Percentiles rank a stretch among this genome's conserved stretches.
Evolutionary conservation across 2,797 vertebrate genomes (phyloP).

Genomic region (Smutsia gigantea): DNA sequence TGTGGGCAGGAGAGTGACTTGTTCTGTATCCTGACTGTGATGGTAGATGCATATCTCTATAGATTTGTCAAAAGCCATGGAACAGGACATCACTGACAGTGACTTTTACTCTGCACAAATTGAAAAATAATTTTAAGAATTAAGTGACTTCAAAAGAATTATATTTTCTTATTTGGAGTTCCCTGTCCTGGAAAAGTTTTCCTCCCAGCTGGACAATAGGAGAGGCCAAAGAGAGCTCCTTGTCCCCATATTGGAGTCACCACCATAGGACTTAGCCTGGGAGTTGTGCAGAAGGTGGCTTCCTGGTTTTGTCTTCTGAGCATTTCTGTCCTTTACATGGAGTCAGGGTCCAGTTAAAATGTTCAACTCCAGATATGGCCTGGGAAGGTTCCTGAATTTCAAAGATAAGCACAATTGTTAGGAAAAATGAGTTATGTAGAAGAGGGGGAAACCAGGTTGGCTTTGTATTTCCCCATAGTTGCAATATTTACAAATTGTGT

Average conservation of each 20-base stretch:
- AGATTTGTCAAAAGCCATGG: background rate
- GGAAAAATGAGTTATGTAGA: background rate
- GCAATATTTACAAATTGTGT: background rate
- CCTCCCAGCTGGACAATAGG: background rate
- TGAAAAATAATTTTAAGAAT: background rate
- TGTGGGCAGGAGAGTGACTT: background rate
- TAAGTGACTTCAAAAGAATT: background rate
- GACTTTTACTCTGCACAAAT: background rate
- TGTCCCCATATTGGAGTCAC: no score
- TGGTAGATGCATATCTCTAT: background rate
- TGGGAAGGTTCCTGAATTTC: background rate
- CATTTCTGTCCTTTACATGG: background rate
- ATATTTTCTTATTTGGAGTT: background rate
- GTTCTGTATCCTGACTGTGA: background rate
- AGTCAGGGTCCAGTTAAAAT: background rate
- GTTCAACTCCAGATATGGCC: background rate
- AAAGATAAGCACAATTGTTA: background rate
- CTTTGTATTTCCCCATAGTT: background rate
- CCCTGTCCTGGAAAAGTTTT: background rate
- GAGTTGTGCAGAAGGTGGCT: background rate
- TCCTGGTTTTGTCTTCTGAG: background rate
- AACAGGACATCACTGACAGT: background rate
- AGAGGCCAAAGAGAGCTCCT: background rate
- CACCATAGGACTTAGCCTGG: background rate
- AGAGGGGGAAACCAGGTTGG: background rate